Conservation (phyloP, 2,888 invertebrate genomes). For the Acronicta aceris region DNA sequence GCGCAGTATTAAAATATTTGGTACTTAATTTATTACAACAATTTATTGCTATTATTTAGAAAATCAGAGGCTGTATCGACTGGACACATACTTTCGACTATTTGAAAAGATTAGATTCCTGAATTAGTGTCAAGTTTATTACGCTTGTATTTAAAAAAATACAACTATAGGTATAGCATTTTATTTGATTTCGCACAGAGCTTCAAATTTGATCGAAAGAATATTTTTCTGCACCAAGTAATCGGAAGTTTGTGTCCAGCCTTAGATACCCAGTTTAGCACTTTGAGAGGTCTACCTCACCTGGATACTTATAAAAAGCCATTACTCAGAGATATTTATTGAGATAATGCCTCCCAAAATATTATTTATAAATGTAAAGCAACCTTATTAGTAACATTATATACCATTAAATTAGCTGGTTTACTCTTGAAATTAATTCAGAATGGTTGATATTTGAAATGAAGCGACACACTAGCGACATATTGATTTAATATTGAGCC, state of each 20-base stretch:
- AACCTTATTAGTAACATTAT: constrained; percentile 54
- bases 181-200: no score
- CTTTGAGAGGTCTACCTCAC: constrained; percentile 30
- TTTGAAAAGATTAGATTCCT: not conserved
- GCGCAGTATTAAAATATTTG: constrained; percentile 7
- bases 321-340: constrained; percentile 6
- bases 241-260: not conserved
- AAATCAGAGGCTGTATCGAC: not conserved
- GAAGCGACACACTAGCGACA: no score
- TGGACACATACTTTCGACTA: not conserved
- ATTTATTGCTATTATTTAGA: constrained; percentile 38
- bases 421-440: not conserved
- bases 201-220: no score
- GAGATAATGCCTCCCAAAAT: constrained; percentile 63
- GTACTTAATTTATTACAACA: constrained; percentile 11
- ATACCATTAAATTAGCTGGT: constrained; percentile 28
- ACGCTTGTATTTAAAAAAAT: no score
- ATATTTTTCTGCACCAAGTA: no score
- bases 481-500: no score
- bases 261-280: constrained; percentile 23
- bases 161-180: no score
- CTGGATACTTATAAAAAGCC: constrained; percentile 12
- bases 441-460: not conserved
- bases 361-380: constrained; percentile 53
- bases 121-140: no score